A percentile compares a stretch with the other conserved stretches of the same genome.
Evolutionary conservation across 1,140 invertebrate species (phyloP).

Genomic region (Rhynchophorus ferrugineus): DNA sequence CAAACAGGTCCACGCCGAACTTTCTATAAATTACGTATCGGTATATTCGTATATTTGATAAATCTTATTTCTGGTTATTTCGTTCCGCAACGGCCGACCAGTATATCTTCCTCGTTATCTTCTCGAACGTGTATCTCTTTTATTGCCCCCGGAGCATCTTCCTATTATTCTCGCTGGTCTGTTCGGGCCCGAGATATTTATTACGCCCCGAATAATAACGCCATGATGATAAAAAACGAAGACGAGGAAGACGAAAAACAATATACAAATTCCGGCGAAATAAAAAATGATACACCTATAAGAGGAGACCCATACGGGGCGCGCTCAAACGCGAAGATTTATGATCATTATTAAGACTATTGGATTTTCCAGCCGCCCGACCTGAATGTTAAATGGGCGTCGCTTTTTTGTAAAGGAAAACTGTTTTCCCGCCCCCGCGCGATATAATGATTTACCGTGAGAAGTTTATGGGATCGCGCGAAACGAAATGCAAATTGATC

Average conservation of each 20-base stretch:
- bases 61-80: too few relatives aligned
- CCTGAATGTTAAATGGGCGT: slow-evolving; percentile 24
- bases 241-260: slow-evolving; percentile 9
- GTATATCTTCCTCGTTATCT: not conserved
- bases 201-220: slow-evolving; percentile 14
- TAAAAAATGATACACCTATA: slow-evolving; percentile 25
- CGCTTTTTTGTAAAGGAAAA: slow-evolving; percentile 22
- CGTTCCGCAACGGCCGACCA: too few relatives aligned
- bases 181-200: not conserved
- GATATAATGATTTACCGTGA: too few relatives aligned
- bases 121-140: not conserved
- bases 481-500: too few relatives aligned
- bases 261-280: slow-evolving; percentile 20
- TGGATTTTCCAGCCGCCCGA: slow-evolving; percentile 21
- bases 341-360: slow-evolving; percentile 24
- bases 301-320: slow-evolving; percentile 12
- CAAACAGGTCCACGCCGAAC: too few relatives aligned
- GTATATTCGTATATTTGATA: too few relatives aligned
- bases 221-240: slow-evolving; percentile 13
- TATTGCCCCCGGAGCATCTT: not conserved
- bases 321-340: slow-evolving; percentile 12
- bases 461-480: too few relatives aligned
- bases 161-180: not conserved
- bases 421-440: slow-evolving; percentile 6
- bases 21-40: too few relatives aligned